Evolutionary conservation across 2,888 invertebrate genomes (phyloP), one percentile per base, ranked within the genome.

Genomic region (Hoplodrina ambigua): DNA sequence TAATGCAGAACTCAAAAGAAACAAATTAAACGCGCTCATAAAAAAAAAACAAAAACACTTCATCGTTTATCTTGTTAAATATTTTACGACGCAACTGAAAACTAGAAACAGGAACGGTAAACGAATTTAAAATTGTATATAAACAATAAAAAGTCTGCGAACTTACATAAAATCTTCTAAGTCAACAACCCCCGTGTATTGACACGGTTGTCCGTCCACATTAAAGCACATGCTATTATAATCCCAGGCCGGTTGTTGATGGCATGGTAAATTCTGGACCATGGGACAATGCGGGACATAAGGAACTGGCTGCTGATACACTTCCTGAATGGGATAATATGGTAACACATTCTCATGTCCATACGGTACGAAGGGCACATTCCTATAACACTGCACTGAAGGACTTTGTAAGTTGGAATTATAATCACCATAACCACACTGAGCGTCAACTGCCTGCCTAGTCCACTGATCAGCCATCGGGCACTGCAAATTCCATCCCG

Each of bases 121-220:
- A 30, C 6, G 2, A 41, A 6, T 17, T 4, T 55, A 25, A 52
- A 19, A 33, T 50, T 25, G 11, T 17, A 46, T 17, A 46, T 30
- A 2, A 33, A 54, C n/a, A 17, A 55, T 17, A 54, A n/a, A 54
- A 37, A 20, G 33, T 30, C n/a, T 50, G 8, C n/a, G 57, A 81
- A 97, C 97, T 97, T 93, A 97, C 97, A 97, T 97, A 91, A 97
- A 97, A 93, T 97, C 97, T 90, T 97, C 97, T 84, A 97, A 96
- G 90, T 97, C 97, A 63, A 97, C 96, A 75, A 97, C 95, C 80
- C 96, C 96, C 0, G 97, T 96, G 86, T 97, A 97, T 85, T 97
- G 97, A 79, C 97, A 97, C 0, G 97, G 96, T 83, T 97, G 97
- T 0, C 96, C 96, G 73, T 96, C 96, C 81, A 97, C 97, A 86